Conservation (phyloP, 2,113 vertebrate genomes). For the Zosterops pallidus region DNA sequence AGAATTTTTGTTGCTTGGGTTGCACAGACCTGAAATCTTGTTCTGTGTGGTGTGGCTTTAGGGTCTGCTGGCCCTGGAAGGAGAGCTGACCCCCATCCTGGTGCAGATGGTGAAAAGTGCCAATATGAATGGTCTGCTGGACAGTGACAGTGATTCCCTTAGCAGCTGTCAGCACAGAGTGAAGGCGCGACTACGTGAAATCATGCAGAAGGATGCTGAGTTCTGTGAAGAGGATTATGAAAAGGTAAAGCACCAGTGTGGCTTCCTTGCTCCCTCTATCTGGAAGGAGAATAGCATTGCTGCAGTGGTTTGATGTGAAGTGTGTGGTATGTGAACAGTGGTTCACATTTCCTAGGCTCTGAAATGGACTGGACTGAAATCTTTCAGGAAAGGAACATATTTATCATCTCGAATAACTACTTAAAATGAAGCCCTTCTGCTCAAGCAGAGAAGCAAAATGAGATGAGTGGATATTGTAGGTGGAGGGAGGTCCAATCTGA, state of each 20-base stretch:
- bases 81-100: slow-evolving; percentile 96
- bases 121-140: slow-evolving; percentile 98
- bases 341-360: background rate
- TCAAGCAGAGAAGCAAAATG: background rate
- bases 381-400: background rate
- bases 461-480: background rate
- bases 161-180: slow-evolving; percentile 95
- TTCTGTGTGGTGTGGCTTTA: slow-evolving; percentile 54
- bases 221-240: slow-evolving; percentile 89
- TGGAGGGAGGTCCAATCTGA: background rate
- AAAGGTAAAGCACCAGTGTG: slow-evolving; percentile 76
- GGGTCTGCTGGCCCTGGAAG: slow-evolving; percentile 95
- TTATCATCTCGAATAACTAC: background rate
- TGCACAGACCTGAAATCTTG: background rate
- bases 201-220: slow-evolving; percentile 89
- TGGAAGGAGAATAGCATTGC: background rate
- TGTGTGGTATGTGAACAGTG: background rate
- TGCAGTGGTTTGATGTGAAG: background rate
- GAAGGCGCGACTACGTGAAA: slow-evolving; percentile 92
- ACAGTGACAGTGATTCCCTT: slow-evolving; percentile 93
- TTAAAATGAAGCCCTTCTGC: background rate
- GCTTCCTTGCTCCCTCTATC: background rate
- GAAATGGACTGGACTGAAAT: background rate
- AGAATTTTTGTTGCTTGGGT: background rate
- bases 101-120: slow-evolving; percentile 99